phyloP scores from a whole-genome alignment of 1,140 invertebrate species.

The Aphaenogaster floridana region DNA sequence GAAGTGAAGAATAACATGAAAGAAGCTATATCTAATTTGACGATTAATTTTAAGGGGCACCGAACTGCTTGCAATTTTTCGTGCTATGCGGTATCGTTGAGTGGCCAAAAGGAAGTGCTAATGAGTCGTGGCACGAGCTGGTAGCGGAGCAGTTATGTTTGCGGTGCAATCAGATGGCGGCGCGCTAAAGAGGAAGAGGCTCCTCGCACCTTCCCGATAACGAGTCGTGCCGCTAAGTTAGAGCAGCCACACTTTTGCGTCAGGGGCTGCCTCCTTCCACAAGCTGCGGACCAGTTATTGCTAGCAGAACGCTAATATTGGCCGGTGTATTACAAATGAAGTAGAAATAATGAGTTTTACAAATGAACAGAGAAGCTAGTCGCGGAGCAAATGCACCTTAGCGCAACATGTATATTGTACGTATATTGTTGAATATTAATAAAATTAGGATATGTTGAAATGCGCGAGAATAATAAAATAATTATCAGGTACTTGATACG shows the following conservation, averaged over 20 bases:
- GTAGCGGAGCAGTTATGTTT: constrained; percentile 79
- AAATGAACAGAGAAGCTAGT: constrained; percentile 1
- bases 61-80: constrained; percentile 34
- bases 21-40: background rate
- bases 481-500: background rate
- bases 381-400: background rate
- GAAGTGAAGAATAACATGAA: background rate
- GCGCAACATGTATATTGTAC: background rate
- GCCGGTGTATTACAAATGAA: constrained; percentile 1
- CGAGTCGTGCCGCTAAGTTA: constrained; percentile 74
- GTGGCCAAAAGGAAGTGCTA: constrained; percentile 75
- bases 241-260: constrained; percentile 55
- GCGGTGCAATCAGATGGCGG: constrained; percentile 81
- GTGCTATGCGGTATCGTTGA: constrained; percentile 6
- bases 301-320: constrained; percentile 19
- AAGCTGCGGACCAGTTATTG: constrained; percentile 25
- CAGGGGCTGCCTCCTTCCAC: constrained; percentile 16
- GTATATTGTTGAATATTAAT: constrained; percentile 25
- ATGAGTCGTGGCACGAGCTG: constrained; percentile 78
- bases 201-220: constrained; percentile 85
- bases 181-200: constrained; percentile 83
- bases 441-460: background rate
- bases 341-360: background rate
- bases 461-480: background rate
- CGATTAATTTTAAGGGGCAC: constrained; percentile 49